Conservation (phyloP, 2,113 vertebrate species). For the Fukomys damarensis region DNA sequence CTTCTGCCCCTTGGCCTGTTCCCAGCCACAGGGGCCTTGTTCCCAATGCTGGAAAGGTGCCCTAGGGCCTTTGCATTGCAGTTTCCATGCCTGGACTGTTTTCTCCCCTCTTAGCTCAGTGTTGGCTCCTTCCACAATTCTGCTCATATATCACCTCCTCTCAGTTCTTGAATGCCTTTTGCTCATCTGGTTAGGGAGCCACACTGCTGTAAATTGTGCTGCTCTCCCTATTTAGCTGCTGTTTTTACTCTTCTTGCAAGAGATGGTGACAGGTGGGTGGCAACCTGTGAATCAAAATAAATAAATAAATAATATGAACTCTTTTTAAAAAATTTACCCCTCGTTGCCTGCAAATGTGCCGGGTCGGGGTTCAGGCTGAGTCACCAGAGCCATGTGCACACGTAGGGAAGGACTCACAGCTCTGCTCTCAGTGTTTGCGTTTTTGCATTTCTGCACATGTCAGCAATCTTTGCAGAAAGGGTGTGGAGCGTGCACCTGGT, state of each 20-base stretch:
- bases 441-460: slow-evolving; percentile 42
- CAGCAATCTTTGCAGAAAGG: slow-evolving; percentile 59
- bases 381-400: background rate
- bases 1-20: background rate
- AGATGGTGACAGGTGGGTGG: background rate
- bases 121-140: background rate
- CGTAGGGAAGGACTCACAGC: accelerated
- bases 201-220: background rate
- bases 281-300: slow-evolving; percentile 44
- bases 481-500: background rate
- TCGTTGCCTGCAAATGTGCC: background rate
- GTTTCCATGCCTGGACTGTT: background rate
- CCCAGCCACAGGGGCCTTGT: background rate
- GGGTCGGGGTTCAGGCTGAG: background rate
- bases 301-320: background rate
- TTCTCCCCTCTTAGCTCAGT: no score
- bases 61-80: background rate
- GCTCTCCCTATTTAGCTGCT: background rate
- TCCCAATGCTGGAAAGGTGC: background rate
- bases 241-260: background rate
- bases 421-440: accelerated
- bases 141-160: no score
- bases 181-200: background rate
- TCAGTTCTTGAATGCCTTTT: background rate
- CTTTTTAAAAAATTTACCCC: background rate